Evolutionary conservation across 1,140 invertebrate genomes (phyloP), one percentile per base, ranked within the genome.

Genomic region (Drosophila sproati): DNA sequence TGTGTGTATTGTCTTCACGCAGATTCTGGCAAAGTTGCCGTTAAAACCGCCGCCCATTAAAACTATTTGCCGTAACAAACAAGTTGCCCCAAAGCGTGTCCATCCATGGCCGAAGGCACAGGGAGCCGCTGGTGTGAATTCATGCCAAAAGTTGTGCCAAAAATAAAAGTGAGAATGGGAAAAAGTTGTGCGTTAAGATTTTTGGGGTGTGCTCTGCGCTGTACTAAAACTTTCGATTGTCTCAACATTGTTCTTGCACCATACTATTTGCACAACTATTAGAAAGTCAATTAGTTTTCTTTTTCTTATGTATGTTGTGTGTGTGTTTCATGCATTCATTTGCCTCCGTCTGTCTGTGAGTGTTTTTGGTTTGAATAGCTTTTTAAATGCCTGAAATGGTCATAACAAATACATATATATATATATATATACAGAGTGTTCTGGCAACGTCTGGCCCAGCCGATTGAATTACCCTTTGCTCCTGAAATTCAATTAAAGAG

Each of bases 1-100:
- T 69, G 47, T 48, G 29, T 8, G 43, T 41, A 57, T 70, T 60
- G 60, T 61, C 73, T 78, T 63, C 39, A 29, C 45, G 50, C 39
- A 62, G 67, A 57, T 47, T 57, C n/a, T 41, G 47, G 28, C 39
- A 69, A 79, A 82, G 37, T 72, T 48, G 67, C 59, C 68, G 62
- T 69, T 82, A 87, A 48, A 88, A 87, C 75, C 78, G 76, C 79
- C 77, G 77, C 83, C 83, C 80, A 87, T 87, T 88, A 88, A 88
- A 87, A 88, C 82, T 87, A 87, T 87, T 87, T 88, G 62, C 80
- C 83, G 76, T 82, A 71, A 88, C 82, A 85, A 81, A 86, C 78
- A 77, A 79, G 66, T 56, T 31, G 41, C 39, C 39, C 39, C 10
- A 41, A 59, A 35, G 45, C 31, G 12, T 10, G 31, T n/a, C 10